phyloP scores from a whole-genome alignment of 2,888 invertebrate genomes.

The Trilocha varians region DNA sequence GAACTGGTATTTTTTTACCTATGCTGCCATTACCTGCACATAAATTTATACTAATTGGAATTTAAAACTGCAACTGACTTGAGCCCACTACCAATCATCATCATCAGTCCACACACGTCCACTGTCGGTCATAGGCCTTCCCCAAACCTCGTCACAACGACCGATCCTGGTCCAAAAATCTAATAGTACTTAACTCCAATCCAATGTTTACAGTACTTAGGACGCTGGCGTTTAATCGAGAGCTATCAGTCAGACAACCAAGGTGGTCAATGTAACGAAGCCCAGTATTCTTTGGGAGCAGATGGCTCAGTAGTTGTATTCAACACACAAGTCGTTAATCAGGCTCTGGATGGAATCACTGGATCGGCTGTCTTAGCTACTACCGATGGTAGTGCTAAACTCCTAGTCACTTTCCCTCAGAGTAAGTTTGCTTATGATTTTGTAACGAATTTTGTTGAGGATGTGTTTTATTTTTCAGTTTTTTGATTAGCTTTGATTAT shows the following conservation, averaged over 20 bases:
- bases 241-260: conserved; percentile 74
- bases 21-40: too few relatives aligned
- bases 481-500: not conserved
- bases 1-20: too few relatives aligned
- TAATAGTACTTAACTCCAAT: not conserved
- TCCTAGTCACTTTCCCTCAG: conserved; percentile 58
- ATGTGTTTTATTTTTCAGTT: not conserved
- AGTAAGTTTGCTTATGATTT: conserved; percentile 13
- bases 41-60: too few relatives aligned
- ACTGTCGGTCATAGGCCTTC: too few relatives aligned
- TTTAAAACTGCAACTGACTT: too few relatives aligned
- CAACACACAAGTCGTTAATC: conserved; percentile 46
- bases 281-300: conserved; percentile 55
- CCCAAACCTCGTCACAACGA: too few relatives aligned
- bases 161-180: not conserved
- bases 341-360: conserved; percentile 54
- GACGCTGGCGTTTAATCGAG: conserved; percentile 75
- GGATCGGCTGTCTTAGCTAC: conserved; percentile 57
- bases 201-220: conserved; percentile 27
- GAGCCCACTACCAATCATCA: too few relatives aligned
- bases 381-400: conserved; percentile 59
- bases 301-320: conserved; percentile 24
- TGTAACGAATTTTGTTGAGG: too few relatives aligned
- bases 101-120: too few relatives aligned
- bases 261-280: conserved; percentile 74